These are phyloP conservation scores for Bombus turneri DNA, from an alignment of 1,140 invertebrate genomes.

Conservation along the genomic window DNA sequence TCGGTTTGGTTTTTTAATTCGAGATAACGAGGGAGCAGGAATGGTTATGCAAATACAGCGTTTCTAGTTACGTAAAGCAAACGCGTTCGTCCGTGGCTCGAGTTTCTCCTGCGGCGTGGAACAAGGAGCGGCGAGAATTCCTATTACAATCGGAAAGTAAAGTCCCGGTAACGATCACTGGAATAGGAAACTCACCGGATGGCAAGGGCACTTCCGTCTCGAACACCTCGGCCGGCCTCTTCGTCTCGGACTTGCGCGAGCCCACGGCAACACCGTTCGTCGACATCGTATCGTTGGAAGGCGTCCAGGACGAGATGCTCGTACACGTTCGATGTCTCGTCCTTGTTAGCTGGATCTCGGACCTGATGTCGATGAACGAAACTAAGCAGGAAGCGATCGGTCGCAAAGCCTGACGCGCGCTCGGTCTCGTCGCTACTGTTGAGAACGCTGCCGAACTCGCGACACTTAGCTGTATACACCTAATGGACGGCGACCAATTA, in stretches of 20 bases:
- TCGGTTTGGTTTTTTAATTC: not conserved
- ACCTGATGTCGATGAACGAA: too few species aligned
- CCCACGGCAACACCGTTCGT: conserved; percentile 61
- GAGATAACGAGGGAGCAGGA: too few species aligned
- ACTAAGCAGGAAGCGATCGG: too few species aligned
- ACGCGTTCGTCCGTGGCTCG: not conserved
- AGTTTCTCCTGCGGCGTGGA: not conserved
- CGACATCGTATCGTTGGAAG: conserved; percentile 40
- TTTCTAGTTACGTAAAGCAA: conserved; percentile 30
- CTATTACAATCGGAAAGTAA: fast-evolving
- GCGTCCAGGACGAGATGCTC: not conserved
- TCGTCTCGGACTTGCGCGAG: conserved; percentile 53
- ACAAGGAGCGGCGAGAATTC: too few species aligned
- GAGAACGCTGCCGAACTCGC: conserved; percentile 57
- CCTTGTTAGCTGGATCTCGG: not conserved
- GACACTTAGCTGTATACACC: conserved; percentile 71
- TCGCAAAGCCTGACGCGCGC: conserved; percentile 7
- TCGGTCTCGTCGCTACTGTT: conserved; percentile 69
- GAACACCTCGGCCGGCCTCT: conserved; percentile 63
- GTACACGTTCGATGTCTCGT: not conserved
- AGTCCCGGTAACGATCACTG: not conserved
- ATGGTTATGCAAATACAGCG: conserved; percentile 8
- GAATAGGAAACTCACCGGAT: conserved; percentile 54
- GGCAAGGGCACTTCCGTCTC: conserved; percentile 62
- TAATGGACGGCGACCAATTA: conserved; percentile 66